Percentiles rank a stretch among this genome's conserved stretches.
These are phyloP conservation scores for Pygoscelis antarcticus DNA, from an alignment of 2,113 vertebrate genomes.

Conservation along the genomic window DNA sequence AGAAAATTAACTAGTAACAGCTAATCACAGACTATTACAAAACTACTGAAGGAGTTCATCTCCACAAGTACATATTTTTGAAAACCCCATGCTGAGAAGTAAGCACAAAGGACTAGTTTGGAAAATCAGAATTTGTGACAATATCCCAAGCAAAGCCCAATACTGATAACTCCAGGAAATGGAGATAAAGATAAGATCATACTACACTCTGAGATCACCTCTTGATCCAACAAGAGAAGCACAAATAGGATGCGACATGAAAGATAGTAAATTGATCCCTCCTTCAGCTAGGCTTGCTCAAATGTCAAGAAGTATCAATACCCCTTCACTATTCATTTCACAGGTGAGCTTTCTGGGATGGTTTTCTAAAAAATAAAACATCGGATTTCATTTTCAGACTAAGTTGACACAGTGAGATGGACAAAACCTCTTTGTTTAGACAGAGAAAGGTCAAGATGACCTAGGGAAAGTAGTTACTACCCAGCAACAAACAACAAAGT, in stretches of 20 bases:
- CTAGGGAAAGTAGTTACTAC: neutral
- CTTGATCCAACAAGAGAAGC: neutral
- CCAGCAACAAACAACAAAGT: fast-evolving
- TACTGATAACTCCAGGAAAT: neutral
- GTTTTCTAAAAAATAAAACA: neutral
- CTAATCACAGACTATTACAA: neutral
- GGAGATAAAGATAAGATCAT: neutral
- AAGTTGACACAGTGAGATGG: neutral
- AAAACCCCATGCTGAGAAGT: neutral
- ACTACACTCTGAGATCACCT: neutral
- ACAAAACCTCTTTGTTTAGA: neutral
- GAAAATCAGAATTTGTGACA: neutral
- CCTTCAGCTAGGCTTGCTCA: neutral
- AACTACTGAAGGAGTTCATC: neutral
- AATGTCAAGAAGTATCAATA: neutral
- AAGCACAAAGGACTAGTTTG: neutral
- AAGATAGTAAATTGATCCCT: neutral
- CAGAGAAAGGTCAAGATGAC: neutral
- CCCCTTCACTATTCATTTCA: neutral
- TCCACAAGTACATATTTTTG: neutral
- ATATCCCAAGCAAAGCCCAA: neutral
- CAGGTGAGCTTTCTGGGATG: neutral
- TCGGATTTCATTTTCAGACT: neutral
- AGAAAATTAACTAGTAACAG: neutral
- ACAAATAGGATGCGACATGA: neutral